Evolutionary conservation across 2,113 vertebrate species (phyloP).

Genomic region (Actenoides lindsayi): DNA sequence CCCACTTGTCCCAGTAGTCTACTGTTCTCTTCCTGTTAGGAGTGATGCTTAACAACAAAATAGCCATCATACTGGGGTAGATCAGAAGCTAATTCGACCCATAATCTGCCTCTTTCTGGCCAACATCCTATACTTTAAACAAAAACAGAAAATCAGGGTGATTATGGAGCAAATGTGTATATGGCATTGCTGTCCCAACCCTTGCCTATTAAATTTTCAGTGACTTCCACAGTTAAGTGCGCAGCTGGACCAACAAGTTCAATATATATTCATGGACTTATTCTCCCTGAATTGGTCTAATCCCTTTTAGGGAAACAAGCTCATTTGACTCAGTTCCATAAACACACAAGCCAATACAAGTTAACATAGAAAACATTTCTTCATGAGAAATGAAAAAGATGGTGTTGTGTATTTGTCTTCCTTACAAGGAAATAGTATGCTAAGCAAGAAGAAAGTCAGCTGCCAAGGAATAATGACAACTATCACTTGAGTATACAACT

Average conservation of each 20-base stretch:
- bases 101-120: not conserved
- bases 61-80: not conserved
- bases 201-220: not conserved
- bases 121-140: not conserved
- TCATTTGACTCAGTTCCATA: constrained; percentile 2
- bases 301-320: not conserved
- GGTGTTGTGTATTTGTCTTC: not conserved
- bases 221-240: not conserved
- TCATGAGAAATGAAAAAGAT: not conserved
- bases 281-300: not conserved
- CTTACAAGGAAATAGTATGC: constrained; percentile 32
- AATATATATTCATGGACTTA: not conserved
- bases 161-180: not conserved
- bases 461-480: not conserved
- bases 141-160: not conserved
- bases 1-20: not conserved
- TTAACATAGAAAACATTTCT: not conserved
- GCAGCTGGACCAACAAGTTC: not conserved
- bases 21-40: not conserved
- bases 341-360: not conserved
- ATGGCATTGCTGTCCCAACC: not conserved
- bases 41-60: not conserved
- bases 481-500: not conserved
- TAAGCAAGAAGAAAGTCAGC: constrained; percentile 25
- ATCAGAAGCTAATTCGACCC: not conserved